Evolutionary conservation across 1,140 invertebrate genomes (phyloP).

Genomic region (Hylyphantes graminicola): DNA sequence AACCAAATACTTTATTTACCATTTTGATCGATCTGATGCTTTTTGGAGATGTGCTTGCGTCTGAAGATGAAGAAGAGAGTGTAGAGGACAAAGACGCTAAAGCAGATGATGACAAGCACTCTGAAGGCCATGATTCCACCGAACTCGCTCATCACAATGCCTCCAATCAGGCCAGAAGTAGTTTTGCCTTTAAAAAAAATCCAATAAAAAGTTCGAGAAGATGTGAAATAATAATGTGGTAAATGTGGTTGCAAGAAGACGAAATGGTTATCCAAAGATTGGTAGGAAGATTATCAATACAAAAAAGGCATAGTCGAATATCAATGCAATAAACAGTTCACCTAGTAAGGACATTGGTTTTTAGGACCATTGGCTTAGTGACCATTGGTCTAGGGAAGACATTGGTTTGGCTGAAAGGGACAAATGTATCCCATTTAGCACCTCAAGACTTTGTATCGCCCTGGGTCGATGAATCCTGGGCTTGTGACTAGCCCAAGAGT

Average conservation of each 20-base stretch:
- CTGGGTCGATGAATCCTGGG: too few species aligned
- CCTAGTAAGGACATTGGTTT: not conserved
- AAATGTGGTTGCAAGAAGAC: not conserved
- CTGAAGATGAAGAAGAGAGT: not conserved
- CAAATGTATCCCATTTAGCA: too few species aligned
- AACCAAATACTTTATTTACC: too few species aligned
- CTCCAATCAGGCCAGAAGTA: slow-evolving; percentile 8
- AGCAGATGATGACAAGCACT: not conserved
- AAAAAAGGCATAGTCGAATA: not conserved
- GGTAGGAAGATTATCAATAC: not conserved
- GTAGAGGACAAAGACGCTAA: not conserved
- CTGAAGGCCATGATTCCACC: slow-evolving; percentile 24
- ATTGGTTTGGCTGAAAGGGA: not conserved
- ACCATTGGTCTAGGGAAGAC: not conserved
- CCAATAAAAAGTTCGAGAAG: not conserved
- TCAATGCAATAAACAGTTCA: not conserved
- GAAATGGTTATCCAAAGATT: not conserved
- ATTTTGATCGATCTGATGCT: not conserved
- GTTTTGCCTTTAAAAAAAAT: slow-evolving; percentile 10
- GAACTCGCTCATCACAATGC: slow-evolving; percentile 16
- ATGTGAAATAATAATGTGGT: not conserved
- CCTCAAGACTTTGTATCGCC: too few species aligned
- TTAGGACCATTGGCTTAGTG: not conserved
- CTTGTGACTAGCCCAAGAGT: too few species aligned
- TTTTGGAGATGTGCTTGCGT: not conserved